A percentile compares a stretch with the other conserved stretches of the same genome.
Conservation (phyloP, 2,797 vertebrate genomes). For the Selene dorsalis region DNA sequence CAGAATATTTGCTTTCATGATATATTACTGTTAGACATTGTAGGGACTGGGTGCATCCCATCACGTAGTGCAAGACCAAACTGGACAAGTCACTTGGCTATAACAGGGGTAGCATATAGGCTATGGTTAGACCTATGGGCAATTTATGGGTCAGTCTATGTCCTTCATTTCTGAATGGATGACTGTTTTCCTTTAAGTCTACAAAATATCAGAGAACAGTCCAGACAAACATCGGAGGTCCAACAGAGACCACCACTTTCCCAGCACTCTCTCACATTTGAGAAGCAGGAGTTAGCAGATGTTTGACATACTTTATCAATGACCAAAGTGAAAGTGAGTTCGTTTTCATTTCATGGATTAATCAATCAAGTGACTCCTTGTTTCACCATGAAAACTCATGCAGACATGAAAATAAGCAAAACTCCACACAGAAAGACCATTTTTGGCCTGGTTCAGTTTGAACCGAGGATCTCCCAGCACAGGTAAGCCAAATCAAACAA, state of each 20-base stretch:
- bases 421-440: background rate
- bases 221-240: too few relatives aligned
- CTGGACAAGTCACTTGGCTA: background rate
- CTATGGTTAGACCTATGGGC: background rate
- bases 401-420: background rate
- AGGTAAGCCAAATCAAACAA: constrained; percentile 1
- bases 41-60: background rate
- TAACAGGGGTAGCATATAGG: background rate
- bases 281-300: background rate
- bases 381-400: background rate
- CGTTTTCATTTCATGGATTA: background rate
- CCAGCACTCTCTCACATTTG: background rate
- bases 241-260: background rate
- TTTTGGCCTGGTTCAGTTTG: background rate
- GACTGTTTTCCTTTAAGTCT: background rate
- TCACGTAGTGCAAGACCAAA: background rate
- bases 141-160: background rate
- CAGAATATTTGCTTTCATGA: too few relatives aligned
- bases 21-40: background rate
- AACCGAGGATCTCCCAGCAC: background rate
- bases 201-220: background rate
- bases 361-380: background rate
- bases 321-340: background rate
- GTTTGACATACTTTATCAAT: background rate
- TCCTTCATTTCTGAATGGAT: background rate